Evolutionary conservation across 2,797 vertebrate genomes (phyloP).

Genomic region (Mareca strepera): DNA sequence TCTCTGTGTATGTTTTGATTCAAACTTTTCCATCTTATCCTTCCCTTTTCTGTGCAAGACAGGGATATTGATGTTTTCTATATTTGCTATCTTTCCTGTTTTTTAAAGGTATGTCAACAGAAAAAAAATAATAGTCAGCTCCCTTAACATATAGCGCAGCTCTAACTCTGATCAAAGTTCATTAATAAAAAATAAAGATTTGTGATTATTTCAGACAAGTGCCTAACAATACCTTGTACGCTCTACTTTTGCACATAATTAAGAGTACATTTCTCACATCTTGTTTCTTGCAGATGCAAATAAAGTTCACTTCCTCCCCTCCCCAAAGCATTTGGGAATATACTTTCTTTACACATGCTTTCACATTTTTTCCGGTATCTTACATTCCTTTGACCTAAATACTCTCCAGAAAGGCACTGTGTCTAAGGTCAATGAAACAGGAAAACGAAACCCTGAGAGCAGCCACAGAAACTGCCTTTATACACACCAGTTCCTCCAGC

Average conservation of each 20-base stretch:
- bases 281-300: neutral
- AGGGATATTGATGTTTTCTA: neutral
- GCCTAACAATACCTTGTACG: neutral
- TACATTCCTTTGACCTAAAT: conserved; percentile 1
- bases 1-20: neutral
- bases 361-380: neutral
- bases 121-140: neutral
- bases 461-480: neutral
- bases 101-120: neutral
- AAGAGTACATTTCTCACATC: neutral
- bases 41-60: neutral
- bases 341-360: neutral
- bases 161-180: neutral
- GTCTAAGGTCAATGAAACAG: conserved; percentile 19
- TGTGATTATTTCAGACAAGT: neutral
- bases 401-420: neutral
- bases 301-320: neutral
- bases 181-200: conserved; percentile 13
- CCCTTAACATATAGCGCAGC: neutral
- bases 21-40: neutral
- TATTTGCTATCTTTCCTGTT: neutral
- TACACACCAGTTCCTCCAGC: neutral
- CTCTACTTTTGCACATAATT: neutral
- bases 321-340: neutral
- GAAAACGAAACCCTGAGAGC: conserved; percentile 10